A percentile compares a stretch with the other conserved stretches of the same genome.
Evolutionary conservation across 2,888 invertebrate species (phyloP).

Genomic region (Patella depressa): DNA sequence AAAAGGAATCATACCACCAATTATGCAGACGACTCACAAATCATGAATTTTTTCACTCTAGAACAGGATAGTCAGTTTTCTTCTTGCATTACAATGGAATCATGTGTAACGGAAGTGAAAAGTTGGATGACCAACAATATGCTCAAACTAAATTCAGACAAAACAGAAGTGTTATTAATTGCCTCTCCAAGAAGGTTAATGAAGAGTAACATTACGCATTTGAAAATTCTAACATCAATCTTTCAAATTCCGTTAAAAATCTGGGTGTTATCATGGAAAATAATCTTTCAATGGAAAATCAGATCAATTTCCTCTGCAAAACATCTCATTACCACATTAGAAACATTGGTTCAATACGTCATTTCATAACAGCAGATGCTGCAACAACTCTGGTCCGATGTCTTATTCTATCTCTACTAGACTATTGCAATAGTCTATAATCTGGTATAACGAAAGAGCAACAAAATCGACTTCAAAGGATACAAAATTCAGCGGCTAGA

Average conservation of each 20-base stretch:
- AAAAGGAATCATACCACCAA: conserved; percentile 31
- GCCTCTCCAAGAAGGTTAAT: neutral
- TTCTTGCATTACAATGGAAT: neutral
- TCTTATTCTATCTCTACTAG: neutral
- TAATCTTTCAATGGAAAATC: conserved; percentile 20
- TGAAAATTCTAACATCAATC: too few species aligned
- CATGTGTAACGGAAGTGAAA: conserved; percentile 15
- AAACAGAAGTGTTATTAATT: conserved; percentile 23
- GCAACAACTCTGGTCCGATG: neutral
- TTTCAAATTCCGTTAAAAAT: conserved; percentile 14
- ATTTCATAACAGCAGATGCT: neutral
- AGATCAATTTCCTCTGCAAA: conserved; percentile 21
- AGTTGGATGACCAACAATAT: conserved; percentile 30
- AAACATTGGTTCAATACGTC: neutral
- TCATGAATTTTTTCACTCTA: conserved; percentile 5
- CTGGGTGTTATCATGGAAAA: conserved; percentile 25
- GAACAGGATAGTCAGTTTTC: too few species aligned
- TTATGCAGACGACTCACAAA: conserved; percentile 37
- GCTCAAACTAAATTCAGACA: conserved; percentile 28
- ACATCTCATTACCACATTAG: neutral
- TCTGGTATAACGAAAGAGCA: neutral
- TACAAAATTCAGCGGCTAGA: neutral
- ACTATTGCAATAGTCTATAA: neutral
- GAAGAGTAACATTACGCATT: neutral
- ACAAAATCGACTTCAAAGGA: neutral